phyloP scores from a whole-genome alignment of 2,888 invertebrate genomes.

The Periphyllus acericola region DNA sequence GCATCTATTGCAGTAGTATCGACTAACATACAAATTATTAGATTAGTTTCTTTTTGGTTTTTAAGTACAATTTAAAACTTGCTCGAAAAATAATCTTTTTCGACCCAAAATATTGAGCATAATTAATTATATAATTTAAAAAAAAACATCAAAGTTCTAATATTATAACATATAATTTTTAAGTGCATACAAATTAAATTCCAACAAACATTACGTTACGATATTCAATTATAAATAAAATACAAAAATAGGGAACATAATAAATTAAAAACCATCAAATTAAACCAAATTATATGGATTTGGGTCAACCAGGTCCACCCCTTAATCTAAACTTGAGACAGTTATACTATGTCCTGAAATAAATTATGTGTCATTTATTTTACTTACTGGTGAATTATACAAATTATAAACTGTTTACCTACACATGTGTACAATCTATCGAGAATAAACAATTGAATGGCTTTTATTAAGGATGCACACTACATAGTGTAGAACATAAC shows the following conservation, averaged over 20 bases:
- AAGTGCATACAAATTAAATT: not conserved
- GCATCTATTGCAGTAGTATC: no score
- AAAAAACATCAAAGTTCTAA: not conserved
- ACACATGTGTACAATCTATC: not conserved
- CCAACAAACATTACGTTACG: not conserved
- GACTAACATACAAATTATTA: no score
- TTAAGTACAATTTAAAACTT: no score
- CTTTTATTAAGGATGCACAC: not conserved
- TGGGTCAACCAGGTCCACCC: slow-evolving; percentile 2
- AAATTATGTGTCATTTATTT: slow-evolving; percentile 14
- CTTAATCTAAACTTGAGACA: slow-evolving; percentile 32
- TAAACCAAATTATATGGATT: slow-evolving; percentile 35
- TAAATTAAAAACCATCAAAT: slow-evolving; percentile 12
- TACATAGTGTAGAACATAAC: not conserved
- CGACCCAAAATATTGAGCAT: not conserved
- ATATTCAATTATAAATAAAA: not conserved
- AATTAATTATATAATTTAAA: not conserved
- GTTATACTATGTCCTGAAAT: not conserved
- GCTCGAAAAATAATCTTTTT: no score
- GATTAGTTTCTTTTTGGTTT: no score
- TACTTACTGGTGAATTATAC: not conserved
- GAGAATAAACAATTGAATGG: not conserved
- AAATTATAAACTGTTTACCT: not conserved
- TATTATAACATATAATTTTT: not conserved
- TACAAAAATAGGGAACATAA: not conserved